Evolutionary conservation across 2,888 invertebrate genomes (phyloP), one percentile per base, ranked within the genome.

Genomic region (Flexamia atlantica): DNA sequence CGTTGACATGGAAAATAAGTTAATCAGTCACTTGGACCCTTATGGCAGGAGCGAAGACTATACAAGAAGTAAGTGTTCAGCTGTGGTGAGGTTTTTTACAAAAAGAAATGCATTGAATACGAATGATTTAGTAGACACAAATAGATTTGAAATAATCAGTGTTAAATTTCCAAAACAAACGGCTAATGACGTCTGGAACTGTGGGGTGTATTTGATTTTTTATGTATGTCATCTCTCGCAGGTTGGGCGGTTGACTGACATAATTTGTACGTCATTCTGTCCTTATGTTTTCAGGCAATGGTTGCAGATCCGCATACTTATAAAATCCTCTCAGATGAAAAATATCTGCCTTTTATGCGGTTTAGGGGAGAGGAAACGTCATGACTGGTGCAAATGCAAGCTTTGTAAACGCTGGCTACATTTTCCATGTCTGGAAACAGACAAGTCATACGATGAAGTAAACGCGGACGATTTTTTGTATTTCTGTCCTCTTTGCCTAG

Each of bases 271-370:
- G 2, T n/a, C n/a, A n/a, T 57, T 57, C 23, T 3, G 23, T 25
- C 57, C 57, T 23, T 57, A 5, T 57, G 57, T 57, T 57, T 57
- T 57, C 57, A 57, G 57, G 23, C 23, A 57, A 12, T 23, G 23
- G 57, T 25, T 57, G 57, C 50, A 50, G 20, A 2, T 23, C 3
- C 20, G 57, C 14, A 25, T 57, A 5, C 23, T 57, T 1, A 5
- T 23, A 7, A 20, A 57, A 25, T 20, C 57, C 3, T 57, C 57
- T 3, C 3, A 20, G 23, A 57, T 57, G 57, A 57, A 3, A 12
- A 14, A 12, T 14, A 2, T 57, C 1, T 57, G 57, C 25, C 25
- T 57, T 57, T 23, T 57, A 14, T 57, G 57, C 7, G 57, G 57
- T 9, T 12, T 7, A 57, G 57, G 57, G 9, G 57, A 57, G 23